Percentiles rank a stretch among this genome's conserved stretches.
These are phyloP conservation scores for Nesoenas mayeri DNA, from an alignment of 2,113 vertebrate genomes.

Conservation along the genomic window DNA sequence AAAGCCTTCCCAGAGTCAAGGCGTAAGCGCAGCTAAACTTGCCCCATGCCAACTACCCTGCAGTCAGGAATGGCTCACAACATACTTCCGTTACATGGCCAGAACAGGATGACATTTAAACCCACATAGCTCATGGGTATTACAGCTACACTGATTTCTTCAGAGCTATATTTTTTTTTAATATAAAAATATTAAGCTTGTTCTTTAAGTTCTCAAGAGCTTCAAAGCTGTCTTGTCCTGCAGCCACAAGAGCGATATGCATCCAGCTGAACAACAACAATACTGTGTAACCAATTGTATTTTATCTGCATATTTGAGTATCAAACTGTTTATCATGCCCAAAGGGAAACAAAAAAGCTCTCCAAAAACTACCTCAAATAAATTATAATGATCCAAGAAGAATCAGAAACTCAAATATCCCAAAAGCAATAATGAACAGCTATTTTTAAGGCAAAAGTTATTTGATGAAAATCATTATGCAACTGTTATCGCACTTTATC, in stretches of 20 bases:
- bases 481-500: constrained; percentile 15
- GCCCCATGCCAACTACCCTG: background rate
- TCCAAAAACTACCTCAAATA: background rate
- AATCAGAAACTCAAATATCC: constrained; percentile 13
- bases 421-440: background rate
- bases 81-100: background rate
- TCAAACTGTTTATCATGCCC: background rate
- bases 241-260: background rate
- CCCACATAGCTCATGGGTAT: background rate
- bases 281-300: background rate
- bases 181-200: background rate
- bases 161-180: background rate
- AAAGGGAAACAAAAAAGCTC: background rate
- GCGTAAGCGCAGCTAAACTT: background rate
- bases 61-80: background rate
- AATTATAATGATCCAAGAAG: background rate
- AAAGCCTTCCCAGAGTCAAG: background rate
- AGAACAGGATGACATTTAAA: background rate
- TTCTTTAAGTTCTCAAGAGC: background rate
- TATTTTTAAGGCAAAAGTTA: constrained; percentile 10
- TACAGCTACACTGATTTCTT: background rate
- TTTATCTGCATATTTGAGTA: constrained; percentile 10
- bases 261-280: constrained; percentile 12
- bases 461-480: constrained; percentile 3
- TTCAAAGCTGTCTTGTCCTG: background rate